Evolutionary conservation across 2,888 invertebrate species (phyloP).

Genomic region (Cynaeus angustus): DNA sequence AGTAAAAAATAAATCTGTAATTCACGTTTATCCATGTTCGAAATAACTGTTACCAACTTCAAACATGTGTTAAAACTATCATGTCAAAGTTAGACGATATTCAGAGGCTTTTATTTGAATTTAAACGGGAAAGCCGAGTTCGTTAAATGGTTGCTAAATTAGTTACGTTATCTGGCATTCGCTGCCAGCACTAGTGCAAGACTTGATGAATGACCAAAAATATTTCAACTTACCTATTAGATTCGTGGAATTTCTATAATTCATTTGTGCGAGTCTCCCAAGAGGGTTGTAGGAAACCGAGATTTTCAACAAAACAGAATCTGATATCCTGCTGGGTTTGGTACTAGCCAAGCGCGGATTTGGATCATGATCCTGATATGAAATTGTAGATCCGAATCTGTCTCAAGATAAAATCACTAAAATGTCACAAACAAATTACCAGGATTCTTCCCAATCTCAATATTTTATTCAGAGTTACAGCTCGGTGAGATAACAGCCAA

Average conservation of each 20-base stretch:
- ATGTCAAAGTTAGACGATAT: not conserved
- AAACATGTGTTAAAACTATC: not conserved
- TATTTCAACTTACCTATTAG: slow-evolving; percentile 9
- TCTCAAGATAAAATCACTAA: slow-evolving; percentile 8
- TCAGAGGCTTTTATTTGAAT: not conserved
- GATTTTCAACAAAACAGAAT: slow-evolving; percentile 32
- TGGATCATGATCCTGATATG: slow-evolving; percentile 6
- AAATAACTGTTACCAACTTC: too few species aligned
- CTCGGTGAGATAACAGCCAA: too few species aligned
- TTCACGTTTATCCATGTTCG: too few species aligned
- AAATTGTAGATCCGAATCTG: slow-evolving; percentile 12
- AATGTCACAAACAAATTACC: slow-evolving; percentile 14
- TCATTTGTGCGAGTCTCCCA: slow-evolving; percentile 18
- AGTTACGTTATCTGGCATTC: slow-evolving; percentile 16
- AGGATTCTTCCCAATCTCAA: slow-evolving; percentile 1
- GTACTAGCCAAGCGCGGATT: slow-evolving; percentile 1
- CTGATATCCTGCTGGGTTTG: slow-evolving; percentile 9
- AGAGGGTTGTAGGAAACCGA: slow-evolving; percentile 24
- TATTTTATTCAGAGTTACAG: not conserved
- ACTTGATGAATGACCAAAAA: slow-evolving; percentile 8
- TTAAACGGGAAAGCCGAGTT: not conserved
- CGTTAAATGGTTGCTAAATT: slow-evolving; percentile 10
- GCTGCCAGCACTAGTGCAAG: slow-evolving; percentile 1
- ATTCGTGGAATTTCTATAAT: slow-evolving; percentile 32
- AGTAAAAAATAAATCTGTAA: too few species aligned